Evolutionary conservation across 2,888 invertebrate species (phyloP).

Genomic region (Zele albiditarsus): DNA sequence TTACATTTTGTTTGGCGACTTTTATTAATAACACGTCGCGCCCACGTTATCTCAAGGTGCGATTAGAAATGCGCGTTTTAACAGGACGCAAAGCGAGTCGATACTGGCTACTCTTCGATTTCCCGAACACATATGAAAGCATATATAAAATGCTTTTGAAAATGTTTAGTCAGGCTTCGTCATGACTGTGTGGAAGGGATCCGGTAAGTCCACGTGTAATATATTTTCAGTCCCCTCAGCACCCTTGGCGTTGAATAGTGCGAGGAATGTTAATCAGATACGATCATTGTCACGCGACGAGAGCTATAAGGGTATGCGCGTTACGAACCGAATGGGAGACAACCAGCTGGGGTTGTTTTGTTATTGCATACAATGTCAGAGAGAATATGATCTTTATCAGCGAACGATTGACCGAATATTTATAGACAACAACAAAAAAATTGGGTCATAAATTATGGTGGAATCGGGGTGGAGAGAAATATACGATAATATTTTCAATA

Average conservation of each 20-base stretch:
- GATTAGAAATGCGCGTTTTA: constrained; percentile 24
- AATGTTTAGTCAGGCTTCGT: constrained; percentile 1
- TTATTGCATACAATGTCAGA: neutral
- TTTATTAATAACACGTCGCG: neutral
- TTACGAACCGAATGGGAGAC: neutral
- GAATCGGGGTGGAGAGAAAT: neutral
- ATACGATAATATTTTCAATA: neutral
- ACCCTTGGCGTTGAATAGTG: neutral
- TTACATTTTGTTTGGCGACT: constrained; percentile 24
- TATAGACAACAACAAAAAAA: neutral
- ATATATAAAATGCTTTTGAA: neutral
- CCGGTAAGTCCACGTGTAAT: constrained; percentile 7
- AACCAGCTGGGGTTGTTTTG: neutral
- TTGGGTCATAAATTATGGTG: neutral
- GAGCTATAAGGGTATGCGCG: neutral
- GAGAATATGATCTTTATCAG: constrained; percentile 2
- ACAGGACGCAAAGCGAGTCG: constrained; percentile 24
- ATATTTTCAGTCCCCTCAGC: neutral
- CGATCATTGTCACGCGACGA: constrained; percentile 11
- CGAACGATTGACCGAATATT: neutral
- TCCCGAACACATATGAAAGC: neutral
- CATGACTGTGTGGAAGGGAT: neutral
- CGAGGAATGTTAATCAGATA: constrained; percentile 1
- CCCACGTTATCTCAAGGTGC: neutral
- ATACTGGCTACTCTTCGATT: constrained; percentile 32